Evolutionary conservation across 2,888 invertebrate genomes (phyloP).

Genomic region (Lithodes maja): DNA sequence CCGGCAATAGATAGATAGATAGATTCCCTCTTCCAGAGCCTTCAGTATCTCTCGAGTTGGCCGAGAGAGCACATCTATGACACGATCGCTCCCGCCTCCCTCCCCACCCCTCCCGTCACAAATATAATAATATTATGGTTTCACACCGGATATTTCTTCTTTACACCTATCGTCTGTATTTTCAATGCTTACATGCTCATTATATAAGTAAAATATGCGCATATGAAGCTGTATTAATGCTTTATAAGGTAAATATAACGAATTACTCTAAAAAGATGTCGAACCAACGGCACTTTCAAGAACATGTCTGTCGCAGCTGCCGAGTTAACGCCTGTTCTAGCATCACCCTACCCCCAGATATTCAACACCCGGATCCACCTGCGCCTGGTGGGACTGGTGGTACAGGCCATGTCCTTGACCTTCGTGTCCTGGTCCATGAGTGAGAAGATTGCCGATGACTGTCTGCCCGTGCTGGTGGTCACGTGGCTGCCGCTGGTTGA

Average conservation of each 20-base stretch:
- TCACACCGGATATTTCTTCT: too few species aligned
- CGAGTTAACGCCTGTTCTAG: background rate
- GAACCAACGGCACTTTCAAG: background rate
- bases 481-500: background rate
- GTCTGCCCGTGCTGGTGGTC: background rate
- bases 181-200: too few species aligned
- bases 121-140: too few species aligned
- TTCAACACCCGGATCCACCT: conserved; percentile 19
- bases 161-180: too few species aligned
- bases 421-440: conserved; percentile 39
- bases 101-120: too few species aligned
- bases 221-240: background rate
- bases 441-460: background rate
- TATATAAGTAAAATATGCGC: too few species aligned
- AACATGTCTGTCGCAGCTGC: too few species aligned
- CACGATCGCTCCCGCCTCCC: too few species aligned
- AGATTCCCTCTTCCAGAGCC: too few species aligned
- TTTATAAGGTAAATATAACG: background rate
- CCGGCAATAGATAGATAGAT: too few species aligned
- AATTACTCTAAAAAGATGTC: background rate
- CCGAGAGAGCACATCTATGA: too few species aligned
- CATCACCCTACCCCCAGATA: conserved; percentile 3
- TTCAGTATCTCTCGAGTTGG: too few species aligned
- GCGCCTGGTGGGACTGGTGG: conserved; percentile 29
- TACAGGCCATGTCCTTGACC: conserved; percentile 26